Base-by-base conservation (phyloP, 2,888 invertebrate genomes). In the Belgica antarctica region DNA sequence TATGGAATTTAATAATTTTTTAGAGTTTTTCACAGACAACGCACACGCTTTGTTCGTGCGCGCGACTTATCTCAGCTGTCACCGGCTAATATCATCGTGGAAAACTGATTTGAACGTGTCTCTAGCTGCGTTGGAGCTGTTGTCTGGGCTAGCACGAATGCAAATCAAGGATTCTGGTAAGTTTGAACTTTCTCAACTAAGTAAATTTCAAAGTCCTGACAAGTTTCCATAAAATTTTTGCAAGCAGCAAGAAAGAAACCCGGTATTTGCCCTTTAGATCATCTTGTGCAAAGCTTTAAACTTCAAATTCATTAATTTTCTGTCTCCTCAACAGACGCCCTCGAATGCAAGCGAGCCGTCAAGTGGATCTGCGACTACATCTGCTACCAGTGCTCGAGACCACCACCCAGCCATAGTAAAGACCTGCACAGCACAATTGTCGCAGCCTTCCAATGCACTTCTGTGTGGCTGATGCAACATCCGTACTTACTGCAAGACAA, bases 331-430 rank as follows among this genome's bases (percentile, higher is more conserved):
- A 19, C 19, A 94, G 94, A 93, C 83, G 90, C 90, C 69, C 82
- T 92, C 75, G 94, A 94, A 80, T 92, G 94, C 78, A 91, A 92
- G 81, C 85, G 94, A 76, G 93, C 94, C 12, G 96, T 98, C 22
- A 96, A 96, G 76, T 97, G 96, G 93, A 87, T 99, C 71, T 99
- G 98, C 81, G 96, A 98, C 82, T 98, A 97, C 82, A 96, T 99
- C 75, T 89, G 92, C 70, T 90, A 92, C 78, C 96, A 96, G 79
- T 96, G 96, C 82, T 92, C 92, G 75, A 87, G 95, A 73, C 97
- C 95, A 70, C 97, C 94, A 70, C 96, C 89, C 71, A 92, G 90
- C 52, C 95, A 96, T 82, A 94, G 94, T 62, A 92, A 94, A 78
- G 94, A 94, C 82, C 83, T 94, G 73, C 96, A 97, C 82, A 96